phyloP scores from a whole-genome alignment of 2,797 vertebrate species.

The Salarias fasciatus region DNA sequence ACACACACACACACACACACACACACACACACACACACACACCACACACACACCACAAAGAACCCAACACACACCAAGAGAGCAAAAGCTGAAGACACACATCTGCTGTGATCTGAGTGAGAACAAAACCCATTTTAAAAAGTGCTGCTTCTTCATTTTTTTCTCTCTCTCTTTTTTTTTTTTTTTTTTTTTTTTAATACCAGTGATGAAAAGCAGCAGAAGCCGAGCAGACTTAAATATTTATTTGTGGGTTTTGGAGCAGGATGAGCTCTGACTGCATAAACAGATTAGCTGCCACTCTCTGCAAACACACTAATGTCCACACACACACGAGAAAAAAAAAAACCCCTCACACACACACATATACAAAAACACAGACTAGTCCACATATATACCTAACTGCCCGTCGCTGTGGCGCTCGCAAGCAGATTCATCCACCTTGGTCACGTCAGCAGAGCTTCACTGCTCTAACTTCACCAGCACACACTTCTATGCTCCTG shows the following conservation, averaged over 20 bases:
- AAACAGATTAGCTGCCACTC: conserved; percentile 52
- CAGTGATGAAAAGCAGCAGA: conserved; percentile 4
- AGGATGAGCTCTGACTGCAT: conserved; percentile 47
- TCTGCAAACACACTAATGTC: conserved; percentile 41
- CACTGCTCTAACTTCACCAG: no score
- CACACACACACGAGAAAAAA: no score
- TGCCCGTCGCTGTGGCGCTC: conserved; percentile 3
- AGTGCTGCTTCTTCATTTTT: no score
- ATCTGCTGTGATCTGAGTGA: conserved; percentile 15
- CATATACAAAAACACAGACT: neutral
- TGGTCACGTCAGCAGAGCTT: conserved; percentile 11
- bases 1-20: no score
- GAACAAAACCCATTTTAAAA: conserved; percentile 29
- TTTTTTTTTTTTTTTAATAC: neutral
- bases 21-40: no score
- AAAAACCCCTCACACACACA: no score
- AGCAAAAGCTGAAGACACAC: conserved; percentile 1
- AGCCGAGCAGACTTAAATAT: conserved; percentile 38
- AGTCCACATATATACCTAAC: neutral
- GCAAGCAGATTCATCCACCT: no score
- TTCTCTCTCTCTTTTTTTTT: no score
- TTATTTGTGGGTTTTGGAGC: conserved; percentile 47
- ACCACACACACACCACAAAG: no score
- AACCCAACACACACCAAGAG: neutral
- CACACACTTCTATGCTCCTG: no score